These are phyloP conservation scores for Gadopsis bispinosus DNA, from an alignment of 2,797 vertebrate genomes.

Conservation along the genomic window DNA sequence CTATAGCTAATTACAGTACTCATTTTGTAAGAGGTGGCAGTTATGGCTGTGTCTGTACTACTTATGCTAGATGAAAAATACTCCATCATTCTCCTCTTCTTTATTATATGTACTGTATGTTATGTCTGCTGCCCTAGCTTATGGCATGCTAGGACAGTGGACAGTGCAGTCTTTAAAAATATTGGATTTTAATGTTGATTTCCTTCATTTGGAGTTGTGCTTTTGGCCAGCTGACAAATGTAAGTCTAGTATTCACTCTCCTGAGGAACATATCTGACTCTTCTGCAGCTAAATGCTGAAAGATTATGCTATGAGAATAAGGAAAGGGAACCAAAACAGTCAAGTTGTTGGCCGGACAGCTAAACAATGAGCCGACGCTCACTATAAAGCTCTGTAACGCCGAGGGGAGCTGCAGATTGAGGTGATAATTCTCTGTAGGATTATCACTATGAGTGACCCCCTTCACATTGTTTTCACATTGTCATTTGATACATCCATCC, in stretches of 20 bases:
- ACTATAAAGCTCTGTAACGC: not conserved
- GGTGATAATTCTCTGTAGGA: not conserved
- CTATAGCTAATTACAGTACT: not conserved
- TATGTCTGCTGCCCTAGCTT: not conserved
- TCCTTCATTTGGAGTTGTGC: not conserved
- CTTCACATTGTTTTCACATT: not conserved
- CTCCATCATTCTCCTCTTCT: not conserved
- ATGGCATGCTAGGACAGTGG: not conserved
- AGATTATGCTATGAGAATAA: too few species aligned
- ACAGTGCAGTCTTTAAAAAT: not conserved
- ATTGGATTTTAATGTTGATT: not conserved
- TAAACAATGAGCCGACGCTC: constrained; percentile 5
- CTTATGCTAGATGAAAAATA: not conserved
- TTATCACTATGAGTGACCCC: not conserved
- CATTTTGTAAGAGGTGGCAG: not conserved
- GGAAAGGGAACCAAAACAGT: not conserved
- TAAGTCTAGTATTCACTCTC: not conserved
- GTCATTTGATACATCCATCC: not conserved
- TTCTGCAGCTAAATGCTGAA: not conserved
- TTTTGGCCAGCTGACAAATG: not conserved
- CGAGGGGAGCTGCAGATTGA: not conserved
- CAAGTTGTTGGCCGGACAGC: not conserved
- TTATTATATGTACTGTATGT: not conserved
- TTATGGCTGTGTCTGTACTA: not conserved
- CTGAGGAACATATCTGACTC: not conserved